Base-by-base conservation (phyloP, 2,797 vertebrate genomes). In the Erpetoichthys calabaricus region DNA sequence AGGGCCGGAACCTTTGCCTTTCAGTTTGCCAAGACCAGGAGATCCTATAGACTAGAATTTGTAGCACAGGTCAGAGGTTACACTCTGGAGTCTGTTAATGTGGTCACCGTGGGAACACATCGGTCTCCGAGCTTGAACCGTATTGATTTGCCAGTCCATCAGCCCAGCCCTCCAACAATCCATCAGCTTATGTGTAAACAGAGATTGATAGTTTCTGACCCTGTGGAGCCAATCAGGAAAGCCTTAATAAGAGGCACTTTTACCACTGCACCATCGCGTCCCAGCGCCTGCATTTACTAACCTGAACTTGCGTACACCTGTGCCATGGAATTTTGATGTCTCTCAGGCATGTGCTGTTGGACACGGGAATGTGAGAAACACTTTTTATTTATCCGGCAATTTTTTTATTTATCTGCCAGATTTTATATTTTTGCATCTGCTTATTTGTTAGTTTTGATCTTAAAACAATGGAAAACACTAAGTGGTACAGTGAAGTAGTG, bases 81-180 rank as follows among this genome's bases (percentile, higher is more conserved):
- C 61, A 51, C 75, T 80, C 73, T 77, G 68, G 76, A 81, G 84
- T 86, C 85, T 74, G 79, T 89, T 91, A 88, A 91, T 88, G 88
- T 55, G 71, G 84, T 89, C 84, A 77, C 75, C 76, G 79, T 83
- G 76, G 89, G 84, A 84, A 77, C 76, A 83, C 76, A 92, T 94
- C 92, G 89, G 86, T 94, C 86, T 84, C 80, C 74, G 78, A 83
- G 76, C 86, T 75, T 85, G 80, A 65, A 72, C 73, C 59, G 47
- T 77, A 93, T 92, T 74, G 86, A 94, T 91, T 80, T 60, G 63
- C 72, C 60, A 63, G 73, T 73, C 78, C 76, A 74, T 76, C 78
- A 82, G 77, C 63, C 68, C 73, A 67, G 71, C 75, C 71, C 72
- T 70, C 74, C 73, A 71, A 71, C 69, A 76, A 73, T 73, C 68